Evolutionary conservation across 2,888 invertebrate species (phyloP).

Genomic region (Synergus itoensis): DNA sequence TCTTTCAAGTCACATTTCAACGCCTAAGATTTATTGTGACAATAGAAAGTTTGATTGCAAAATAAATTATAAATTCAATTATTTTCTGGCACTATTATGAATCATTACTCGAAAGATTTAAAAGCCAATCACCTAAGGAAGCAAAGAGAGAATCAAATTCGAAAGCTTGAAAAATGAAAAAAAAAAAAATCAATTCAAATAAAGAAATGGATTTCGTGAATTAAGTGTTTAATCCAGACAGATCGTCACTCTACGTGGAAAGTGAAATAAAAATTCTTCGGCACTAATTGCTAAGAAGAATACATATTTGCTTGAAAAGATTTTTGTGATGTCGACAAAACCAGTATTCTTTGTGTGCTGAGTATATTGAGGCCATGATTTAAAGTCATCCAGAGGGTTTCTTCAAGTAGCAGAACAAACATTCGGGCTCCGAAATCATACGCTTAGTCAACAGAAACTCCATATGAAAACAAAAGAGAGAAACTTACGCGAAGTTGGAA

Average conservation of each 20-base stretch:
- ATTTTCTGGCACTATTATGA: not conserved
- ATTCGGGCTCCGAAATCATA: conserved; percentile 6
- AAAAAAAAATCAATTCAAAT: too few species aligned
- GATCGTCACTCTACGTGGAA: not conserved
- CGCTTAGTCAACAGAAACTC: conserved; percentile 20
- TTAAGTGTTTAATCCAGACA: too few species aligned
- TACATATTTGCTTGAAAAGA: conserved; percentile 23
- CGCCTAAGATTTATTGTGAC: not conserved
- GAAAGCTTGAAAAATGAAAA: too few species aligned
- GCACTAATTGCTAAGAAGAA: not conserved
- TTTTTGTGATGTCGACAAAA: conserved; percentile 17
- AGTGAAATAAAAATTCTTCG: conserved; percentile 13
- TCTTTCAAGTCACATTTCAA: conserved; percentile 16
- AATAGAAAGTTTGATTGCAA: not conserved
- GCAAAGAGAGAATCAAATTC: not conserved
- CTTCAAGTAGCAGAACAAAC: conserved; percentile 27
- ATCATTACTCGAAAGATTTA: too few species aligned
- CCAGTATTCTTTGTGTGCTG: conserved; percentile 14
- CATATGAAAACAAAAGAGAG: not conserved
- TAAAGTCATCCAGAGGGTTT: conserved; percentile 4
- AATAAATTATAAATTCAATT: not conserved
- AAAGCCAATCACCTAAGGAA: not conserved
- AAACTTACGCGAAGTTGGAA: not conserved
- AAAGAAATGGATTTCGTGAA: too few species aligned
- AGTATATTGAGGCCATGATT: conserved; percentile 1